These are phyloP conservation scores for Silurus aristotelis DNA, from an alignment of 2,797 vertebrate genomes.

Conservation along the genomic window DNA sequence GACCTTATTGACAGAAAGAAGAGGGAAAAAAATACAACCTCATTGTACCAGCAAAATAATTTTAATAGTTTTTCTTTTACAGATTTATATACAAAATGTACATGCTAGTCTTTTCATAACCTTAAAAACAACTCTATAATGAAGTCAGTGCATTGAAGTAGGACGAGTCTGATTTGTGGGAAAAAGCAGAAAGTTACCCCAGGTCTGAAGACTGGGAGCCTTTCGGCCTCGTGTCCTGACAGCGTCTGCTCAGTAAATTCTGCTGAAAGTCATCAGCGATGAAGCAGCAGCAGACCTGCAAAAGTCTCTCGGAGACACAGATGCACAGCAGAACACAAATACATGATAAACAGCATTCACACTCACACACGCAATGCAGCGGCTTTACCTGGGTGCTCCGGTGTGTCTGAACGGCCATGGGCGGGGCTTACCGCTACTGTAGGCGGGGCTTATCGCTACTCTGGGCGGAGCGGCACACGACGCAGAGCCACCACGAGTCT, in stretches of 20 bases:
- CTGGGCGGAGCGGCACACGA: constrained; percentile 52
- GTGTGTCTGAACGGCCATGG: constrained; percentile 57
- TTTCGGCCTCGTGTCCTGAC: constrained; percentile 23
- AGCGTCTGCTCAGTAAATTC: constrained; percentile 14
- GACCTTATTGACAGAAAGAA: neutral
- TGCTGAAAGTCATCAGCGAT: constrained; percentile 38
- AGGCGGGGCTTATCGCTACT: constrained; percentile 52
- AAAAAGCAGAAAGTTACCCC: constrained; percentile 12
- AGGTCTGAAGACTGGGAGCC: constrained; percentile 36
- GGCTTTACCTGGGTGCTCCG: constrained; percentile 72
- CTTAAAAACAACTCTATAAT: neutral
- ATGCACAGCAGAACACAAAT: constrained; percentile 41
- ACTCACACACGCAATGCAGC: constrained; percentile 38
- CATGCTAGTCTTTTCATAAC: no score
- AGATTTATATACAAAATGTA: neutral
- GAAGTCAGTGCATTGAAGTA: neutral
- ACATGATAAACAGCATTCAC: constrained; percentile 26
- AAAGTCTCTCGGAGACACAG: constrained; percentile 50
- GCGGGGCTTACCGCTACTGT: constrained; percentile 50
- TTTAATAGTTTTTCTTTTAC: neutral
- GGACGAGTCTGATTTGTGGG: neutral
- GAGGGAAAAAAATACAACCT: neutral
- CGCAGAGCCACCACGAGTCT: constrained; percentile 62
- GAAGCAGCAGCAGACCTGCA: constrained; percentile 47
- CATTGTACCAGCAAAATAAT: neutral